Evolutionary conservation across 2,888 invertebrate genomes (phyloP), one percentile per base, ranked within the genome.

Genomic region (Apamea monoglypha): DNA sequence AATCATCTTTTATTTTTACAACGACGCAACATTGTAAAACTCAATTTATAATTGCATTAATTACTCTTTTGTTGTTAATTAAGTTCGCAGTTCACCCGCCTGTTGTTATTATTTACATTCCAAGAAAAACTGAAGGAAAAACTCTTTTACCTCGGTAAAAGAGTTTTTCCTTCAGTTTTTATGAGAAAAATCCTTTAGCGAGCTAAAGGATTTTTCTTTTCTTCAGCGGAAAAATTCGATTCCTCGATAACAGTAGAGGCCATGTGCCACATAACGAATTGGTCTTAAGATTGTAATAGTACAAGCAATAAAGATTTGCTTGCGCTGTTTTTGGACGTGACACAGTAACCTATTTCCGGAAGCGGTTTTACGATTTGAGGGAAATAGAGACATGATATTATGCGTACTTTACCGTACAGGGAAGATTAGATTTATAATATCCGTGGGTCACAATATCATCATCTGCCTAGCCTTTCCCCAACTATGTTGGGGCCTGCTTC

Each of bases 241-340:
- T 64, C 29, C n/a, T 74, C 71, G 66, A 74, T 69, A 78, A 29
- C 66, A 59, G 72, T 87, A 74, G 61, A 56, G 7, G 12, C 78
- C 85, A 87, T 76, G 53, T 86, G 87, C 61, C 61, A 64, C 81
- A 47, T 85, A 81, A 78, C 64, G 56, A 61, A 86, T 78, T 64
- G 74, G 47, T 63, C 56, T 83, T 59, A 64, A 71, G 56, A 74
- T 78, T 78, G 81, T 78, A 80, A 81, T 74, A 84, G 71, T 67
- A 76, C 32, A 76, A 67, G 69, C 29, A 73, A 74, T 78, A 87
- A 84, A 73, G 25, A 78, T 81, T 78, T 84, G 74, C 36, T 76
- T 83, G 10, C 66, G 8, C 61, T 66, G 36, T 47, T 74, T 77
- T 25, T 73, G 5, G 63, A 47, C 29, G 44, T 67, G 40, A 69